Percentiles rank a stretch among this genome's conserved stretches.
phyloP scores from a whole-genome alignment of 2,113 vertebrate genomes.

The Piprites chloris region DNA sequence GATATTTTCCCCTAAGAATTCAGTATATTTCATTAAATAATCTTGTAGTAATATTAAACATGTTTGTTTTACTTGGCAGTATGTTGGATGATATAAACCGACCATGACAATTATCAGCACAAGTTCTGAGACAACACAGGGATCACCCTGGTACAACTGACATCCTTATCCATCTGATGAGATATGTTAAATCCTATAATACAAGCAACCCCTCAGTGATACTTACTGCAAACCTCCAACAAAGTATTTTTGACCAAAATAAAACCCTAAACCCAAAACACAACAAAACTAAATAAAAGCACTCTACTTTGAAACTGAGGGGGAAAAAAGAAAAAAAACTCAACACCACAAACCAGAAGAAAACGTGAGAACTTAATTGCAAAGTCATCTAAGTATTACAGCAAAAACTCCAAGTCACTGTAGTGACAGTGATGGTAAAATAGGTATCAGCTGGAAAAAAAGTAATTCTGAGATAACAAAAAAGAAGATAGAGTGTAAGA shows the following conservation, averaged over 20 bases:
- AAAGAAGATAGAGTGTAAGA: not conserved
- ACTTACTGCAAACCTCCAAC: not conserved
- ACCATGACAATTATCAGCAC: not conserved
- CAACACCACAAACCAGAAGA: not conserved
- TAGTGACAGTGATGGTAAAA: not conserved
- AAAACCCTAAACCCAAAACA: not conserved
- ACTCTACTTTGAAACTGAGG: not conserved
- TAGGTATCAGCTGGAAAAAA: not conserved
- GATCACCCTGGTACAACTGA: not conserved
- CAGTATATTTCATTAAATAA: not conserved
- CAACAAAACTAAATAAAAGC: not conserved
- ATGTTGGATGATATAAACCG: not conserved
- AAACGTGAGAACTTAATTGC: not conserved
- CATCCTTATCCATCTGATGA: not conserved
- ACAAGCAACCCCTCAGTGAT: not conserved
- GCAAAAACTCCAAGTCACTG: not conserved
- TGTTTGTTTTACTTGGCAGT: not conserved
- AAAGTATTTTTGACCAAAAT: not conserved
- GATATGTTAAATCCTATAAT: not conserved
- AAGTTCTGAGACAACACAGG: not conserved
- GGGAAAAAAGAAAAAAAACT: accelerated
- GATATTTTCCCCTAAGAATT: not conserved
- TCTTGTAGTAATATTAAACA: not conserved
- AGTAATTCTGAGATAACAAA: not conserved
- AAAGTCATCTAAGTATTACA: not conserved